Evolutionary conservation across 2,113 vertebrate genomes (phyloP).

Genomic region (Larimichthys polyactis): DNA sequence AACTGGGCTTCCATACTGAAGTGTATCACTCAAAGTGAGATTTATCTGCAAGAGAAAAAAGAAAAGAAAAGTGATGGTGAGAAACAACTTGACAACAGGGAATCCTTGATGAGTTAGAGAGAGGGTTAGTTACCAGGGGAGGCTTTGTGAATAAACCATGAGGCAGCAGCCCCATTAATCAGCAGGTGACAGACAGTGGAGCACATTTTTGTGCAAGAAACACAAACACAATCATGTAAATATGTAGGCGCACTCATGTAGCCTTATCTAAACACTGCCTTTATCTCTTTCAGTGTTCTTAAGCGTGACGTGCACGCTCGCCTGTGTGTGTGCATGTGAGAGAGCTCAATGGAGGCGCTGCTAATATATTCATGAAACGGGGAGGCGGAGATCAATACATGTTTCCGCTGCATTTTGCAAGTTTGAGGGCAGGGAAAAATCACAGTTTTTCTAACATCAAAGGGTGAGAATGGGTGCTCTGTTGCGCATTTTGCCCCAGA

Average conservation of each 20-base stretch:
- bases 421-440: not conserved
- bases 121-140: conserved; percentile 23
- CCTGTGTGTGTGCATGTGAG: not conserved
- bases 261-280: not conserved
- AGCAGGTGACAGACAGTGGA: conserved; percentile 16
- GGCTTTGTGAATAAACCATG: conserved; percentile 63
- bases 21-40: not conserved
- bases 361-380: conserved; percentile 20
- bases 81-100: not conserved
- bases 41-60: conserved; percentile 9
- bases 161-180: conserved; percentile 42
- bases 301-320: not conserved
- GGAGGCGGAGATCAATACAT: conserved; percentile 33
- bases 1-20: too few relatives aligned
- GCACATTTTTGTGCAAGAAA: not conserved
- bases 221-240: not conserved
- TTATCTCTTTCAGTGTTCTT: not conserved
- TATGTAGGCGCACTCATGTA: not conserved
- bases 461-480: conserved; percentile 6
- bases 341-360: not conserved
- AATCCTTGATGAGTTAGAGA: conserved; percentile 39
- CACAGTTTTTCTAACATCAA: conserved; percentile 21
- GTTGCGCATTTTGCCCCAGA: conserved; percentile 23
- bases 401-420: conserved; percentile 6
- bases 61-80: not conserved